Conservation (phyloP, 1,140 invertebrate genomes). For the Camponotus floridanus region DNA sequence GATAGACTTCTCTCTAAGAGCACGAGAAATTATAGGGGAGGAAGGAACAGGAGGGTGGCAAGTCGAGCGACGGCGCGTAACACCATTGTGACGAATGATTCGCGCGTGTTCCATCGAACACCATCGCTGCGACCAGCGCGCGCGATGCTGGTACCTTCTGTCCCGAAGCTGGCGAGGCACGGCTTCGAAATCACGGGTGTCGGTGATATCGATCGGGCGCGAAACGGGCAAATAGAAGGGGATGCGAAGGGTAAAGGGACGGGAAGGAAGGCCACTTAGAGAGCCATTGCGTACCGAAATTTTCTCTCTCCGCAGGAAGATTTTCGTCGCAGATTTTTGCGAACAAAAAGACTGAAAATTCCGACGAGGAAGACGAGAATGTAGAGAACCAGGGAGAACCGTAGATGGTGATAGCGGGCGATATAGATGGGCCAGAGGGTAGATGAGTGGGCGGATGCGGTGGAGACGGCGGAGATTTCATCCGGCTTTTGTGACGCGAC, state of each 20-base stretch:
- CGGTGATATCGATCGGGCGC: constrained; percentile 50
- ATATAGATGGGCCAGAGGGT: not conserved
- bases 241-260: not conserved
- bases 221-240: constrained; percentile 52
- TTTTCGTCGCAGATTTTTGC: constrained; percentile 49
- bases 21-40: constrained; percentile 6
- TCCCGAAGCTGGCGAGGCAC: constrained; percentile 13
- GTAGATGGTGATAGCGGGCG: not conserved
- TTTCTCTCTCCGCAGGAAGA: constrained; percentile 5
- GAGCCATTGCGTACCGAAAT: constrained; percentile 54
- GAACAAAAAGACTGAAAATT: constrained; percentile 46
- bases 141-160: constrained; percentile 22
- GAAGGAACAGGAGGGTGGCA: not conserved
- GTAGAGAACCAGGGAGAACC: not conserved
- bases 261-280: constrained; percentile 40
- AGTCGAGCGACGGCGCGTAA: constrained; percentile 39
- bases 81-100: constrained; percentile 62
- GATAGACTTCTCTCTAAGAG: constrained; percentile 44
- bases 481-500: constrained; percentile 46
- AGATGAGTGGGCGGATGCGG: not conserved
- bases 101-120: constrained; percentile 54
- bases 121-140: constrained; percentile 26
- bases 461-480: constrained; percentile 36
- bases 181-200: constrained; percentile 58
- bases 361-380: constrained; percentile 28